Base-by-base conservation (phyloP, 2,797 vertebrate genomes). In the Picus viridis region DNA sequence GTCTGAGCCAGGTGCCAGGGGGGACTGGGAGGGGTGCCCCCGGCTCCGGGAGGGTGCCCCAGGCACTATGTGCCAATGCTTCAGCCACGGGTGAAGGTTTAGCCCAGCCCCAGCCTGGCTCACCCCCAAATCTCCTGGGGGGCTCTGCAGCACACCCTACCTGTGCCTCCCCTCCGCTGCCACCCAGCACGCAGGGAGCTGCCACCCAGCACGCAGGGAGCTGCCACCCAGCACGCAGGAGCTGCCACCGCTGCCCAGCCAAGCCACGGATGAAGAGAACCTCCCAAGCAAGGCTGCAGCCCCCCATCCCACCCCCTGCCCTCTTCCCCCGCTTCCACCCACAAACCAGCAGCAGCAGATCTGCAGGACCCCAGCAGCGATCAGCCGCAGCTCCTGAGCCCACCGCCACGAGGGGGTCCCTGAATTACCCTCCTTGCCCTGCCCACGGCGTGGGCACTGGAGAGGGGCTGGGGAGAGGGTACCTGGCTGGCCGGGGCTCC, bases 91-190 rank as follows among this genome's bases (percentile, higher is more conserved):
- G 4, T 3, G 7, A 20, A 27, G 16, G 39, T 39, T 59, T 32
- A 71, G 22, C 74, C 59, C 69, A 15, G 27, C 32, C 24, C 36
- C 53, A 32, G 32, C 39, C 26, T 3, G 6, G 59, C 8, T 53
- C n/a, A 3, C 5, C 34, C 70, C 59, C 22, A 24, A 2, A 74
- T 6, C 34, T 29, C 70, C 70, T 5, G 3, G 13, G 19, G 29
- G 2, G 57, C 29, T 75, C 75, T 71, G 74, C 73, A 68, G 65
- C 22, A 56, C 34, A 32, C 19, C 45, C 59, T 24, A 9, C 69
- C 4, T 13, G 0, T 19, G 8, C 67, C 15, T 24, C 34, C 17
- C 36, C 53, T 18, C 54, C 3, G 0, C 1, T 1, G n/a, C 7
- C 58, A n/a, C 45, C 45, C 45, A 47, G 45, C 14, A 29, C 82